Evolutionary conservation across 2,888 invertebrate species (phyloP), one percentile per base, ranked within the genome.

Genomic region (Clostera curtula): DNA sequence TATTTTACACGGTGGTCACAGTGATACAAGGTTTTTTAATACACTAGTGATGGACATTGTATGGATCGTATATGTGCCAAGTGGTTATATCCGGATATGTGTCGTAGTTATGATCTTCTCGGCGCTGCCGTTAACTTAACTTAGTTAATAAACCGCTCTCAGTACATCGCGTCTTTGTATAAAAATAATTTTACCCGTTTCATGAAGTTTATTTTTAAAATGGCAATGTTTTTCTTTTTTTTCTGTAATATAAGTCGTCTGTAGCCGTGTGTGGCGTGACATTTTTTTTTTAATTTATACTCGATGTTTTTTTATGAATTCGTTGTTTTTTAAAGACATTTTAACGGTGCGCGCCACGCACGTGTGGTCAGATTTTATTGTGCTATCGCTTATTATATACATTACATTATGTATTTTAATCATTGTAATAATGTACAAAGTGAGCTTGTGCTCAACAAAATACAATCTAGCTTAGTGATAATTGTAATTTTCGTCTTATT

Each of bases 371-470:
- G 34, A 29, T 48, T 57, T 49, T 31, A 49, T 48, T 56, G 72
- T 73, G 74, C 75, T 74, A 71, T 61, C 53, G 67, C 71, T 71
- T 73, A 61, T 51, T 50, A 38, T 41, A 45, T 53, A 49, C 43
- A 52, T 48, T 65, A 68, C 62, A 65, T 61, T 65, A 61, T 64
- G 62, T 72, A 69, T 71, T 56, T 65, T 66, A 57, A 68, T 65
- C 70, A 59, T 68, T 71, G 70, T 77, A 71, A 75, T 73, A 74
- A 71, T 82, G 83, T 82, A 82, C 82, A 82, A 82, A 82, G 73
- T 70, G 82, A 72, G 80, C 77, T 69, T 53, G 53, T 69, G 82
- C 82, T 82, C 83, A 77, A 72, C 53, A 68, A 57, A 22, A 63
- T 73, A 74, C 73, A 71, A 72, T 51, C 65, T 79, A 79, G 76